Evolutionary conservation across 2,113 vertebrate species (phyloP), one percentile per base, ranked within the genome.

Genomic region (Alosa alosa): DNA sequence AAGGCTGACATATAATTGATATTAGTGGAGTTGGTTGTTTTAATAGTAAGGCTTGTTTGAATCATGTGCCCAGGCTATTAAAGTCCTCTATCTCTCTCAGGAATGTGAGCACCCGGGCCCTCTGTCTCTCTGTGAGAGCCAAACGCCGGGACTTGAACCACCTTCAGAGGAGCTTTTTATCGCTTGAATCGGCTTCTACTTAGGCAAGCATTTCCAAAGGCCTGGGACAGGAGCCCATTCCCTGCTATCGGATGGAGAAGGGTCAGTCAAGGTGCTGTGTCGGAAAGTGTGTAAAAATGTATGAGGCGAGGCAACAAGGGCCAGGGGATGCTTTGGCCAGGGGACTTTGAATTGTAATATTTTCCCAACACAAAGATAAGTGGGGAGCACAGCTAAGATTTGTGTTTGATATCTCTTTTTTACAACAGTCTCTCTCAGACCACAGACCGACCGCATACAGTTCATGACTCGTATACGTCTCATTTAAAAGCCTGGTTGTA

Each of bases 131-230:
- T 13, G 31, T 31, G 9, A 75, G 25, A 31, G 25, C 72, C 72
- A 78, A 78, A 78, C 36, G 11, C 9, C 13, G 3, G 72, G 13
- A 78, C 72, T 78, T 78, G 72, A 78, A 78, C 72, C 36, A 15
- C 72, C 72, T 78, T 78, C 72, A 78, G 72, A 78, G 72, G 31
- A 39, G 31, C 72, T 31, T 78, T 78, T 78, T 78, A 78, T 78
- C 72, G 31, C 36, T 39, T 78, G 13, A 78, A 78, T 78, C 72
- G 17, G 72, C 72, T 78, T 36, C 72, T 36, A 39, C 72, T 78
- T 39, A 78, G 72, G 10, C 31, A 78, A 39, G 31, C 36, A 78
- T 78, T 78, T 78, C 72, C 13, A 11, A 78, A 6, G 25, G 31
- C 31, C 25, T 6, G n/a, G n/a, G 64, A 31, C 25, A 39, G n/a